Percentiles rank a stretch among this genome's conserved stretches.
Conservation (phyloP, 2,888 invertebrate genomes). For the Nezara viridula region DNA sequence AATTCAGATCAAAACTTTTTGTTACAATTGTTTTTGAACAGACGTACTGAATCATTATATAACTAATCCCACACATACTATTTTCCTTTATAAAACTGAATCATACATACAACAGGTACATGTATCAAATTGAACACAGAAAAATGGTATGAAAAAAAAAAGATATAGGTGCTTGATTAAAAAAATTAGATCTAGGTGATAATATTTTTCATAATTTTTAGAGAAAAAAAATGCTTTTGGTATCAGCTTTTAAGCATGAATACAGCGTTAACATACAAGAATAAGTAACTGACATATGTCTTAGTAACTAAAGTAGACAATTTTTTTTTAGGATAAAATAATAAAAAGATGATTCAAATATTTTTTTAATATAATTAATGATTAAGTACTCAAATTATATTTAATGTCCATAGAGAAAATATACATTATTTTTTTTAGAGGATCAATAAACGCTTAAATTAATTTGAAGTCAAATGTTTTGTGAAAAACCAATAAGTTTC, state of each 20-base stretch:
- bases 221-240: background rate
- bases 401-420: background rate
- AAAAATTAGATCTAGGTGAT: background rate
- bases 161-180: background rate
- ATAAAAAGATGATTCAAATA: background rate
- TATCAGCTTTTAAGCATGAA: background rate
- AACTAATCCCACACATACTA: background rate
- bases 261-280: background rate
- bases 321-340: background rate
- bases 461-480: background rate
- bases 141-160: background rate
- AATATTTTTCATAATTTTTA: background rate
- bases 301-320: background rate
- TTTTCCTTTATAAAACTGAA: background rate
- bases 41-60: background rate
- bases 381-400: slow-evolving; percentile 2
- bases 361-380: background rate
- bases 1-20: background rate
- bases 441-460: background rate
- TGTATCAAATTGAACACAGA: background rate
- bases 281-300: background rate
- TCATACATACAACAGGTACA: slow-evolving; percentile 12
- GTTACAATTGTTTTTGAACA: background rate
- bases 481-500: background rate
- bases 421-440: background rate